Conservation (phyloP, 2,797 vertebrate species). For the Botia almorhae region DNA sequence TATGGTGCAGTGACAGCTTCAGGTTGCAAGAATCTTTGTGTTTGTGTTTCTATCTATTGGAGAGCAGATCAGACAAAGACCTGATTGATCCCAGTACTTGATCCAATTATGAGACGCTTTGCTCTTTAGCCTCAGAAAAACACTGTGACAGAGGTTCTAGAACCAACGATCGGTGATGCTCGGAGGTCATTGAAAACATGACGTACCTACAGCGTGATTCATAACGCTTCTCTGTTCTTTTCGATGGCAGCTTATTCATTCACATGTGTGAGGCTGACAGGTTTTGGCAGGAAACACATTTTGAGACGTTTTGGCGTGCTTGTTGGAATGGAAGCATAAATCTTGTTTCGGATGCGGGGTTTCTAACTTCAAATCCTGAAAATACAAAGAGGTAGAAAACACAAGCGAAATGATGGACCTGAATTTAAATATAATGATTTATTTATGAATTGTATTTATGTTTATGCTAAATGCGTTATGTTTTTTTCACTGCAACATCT, state of each 20-base stretch:
- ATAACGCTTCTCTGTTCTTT: not conserved
- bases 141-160: not conserved
- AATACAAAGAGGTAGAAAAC: too few relatives aligned
- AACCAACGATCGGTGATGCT: slow-evolving; percentile 5
- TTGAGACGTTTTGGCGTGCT: not conserved
- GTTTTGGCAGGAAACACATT: not conserved
- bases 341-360: too few relatives aligned
- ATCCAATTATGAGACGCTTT: slow-evolving; percentile 15
- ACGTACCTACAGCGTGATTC: slow-evolving; percentile 10
- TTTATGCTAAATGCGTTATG: too few relatives aligned
- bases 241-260: not conserved
- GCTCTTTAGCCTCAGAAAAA: slow-evolving; percentile 1
- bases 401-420: too few relatives aligned
- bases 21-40: slow-evolving; percentile 4
- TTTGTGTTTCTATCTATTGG: slow-evolving; percentile 5
- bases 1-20: not conserved
- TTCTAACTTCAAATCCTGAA: too few relatives aligned
- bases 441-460: too few relatives aligned
- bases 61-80: not conserved
- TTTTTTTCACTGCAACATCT: too few relatives aligned
- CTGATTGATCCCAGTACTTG: not conserved
- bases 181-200: slow-evolving; percentile 13
- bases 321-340: not conserved
- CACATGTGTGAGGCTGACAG: not conserved
- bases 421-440: too few relatives aligned